Conservation (phyloP, 2,888 invertebrate species). For the Rugalucina vietnamica region DNA sequence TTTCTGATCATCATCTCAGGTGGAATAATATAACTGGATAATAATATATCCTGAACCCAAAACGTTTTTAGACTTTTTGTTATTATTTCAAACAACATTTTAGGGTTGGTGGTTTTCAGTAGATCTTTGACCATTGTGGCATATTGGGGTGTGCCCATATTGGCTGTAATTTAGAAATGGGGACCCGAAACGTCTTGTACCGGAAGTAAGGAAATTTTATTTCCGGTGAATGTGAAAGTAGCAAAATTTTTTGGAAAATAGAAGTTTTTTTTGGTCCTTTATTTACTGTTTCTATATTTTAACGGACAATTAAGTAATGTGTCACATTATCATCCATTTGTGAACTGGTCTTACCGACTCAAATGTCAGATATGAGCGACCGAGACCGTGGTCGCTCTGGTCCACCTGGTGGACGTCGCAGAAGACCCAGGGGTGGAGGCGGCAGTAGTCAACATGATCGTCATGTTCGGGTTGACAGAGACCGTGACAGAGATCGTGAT, state of each 20-base stretch:
- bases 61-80: no score
- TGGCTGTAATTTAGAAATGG: no score
- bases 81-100: no score
- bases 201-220: background rate
- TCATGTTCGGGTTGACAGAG: slow-evolving; percentile 24
- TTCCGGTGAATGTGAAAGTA: slow-evolving; percentile 12
- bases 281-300: background rate
- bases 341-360: background rate
- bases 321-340: background rate
- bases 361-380: slow-evolving; percentile 51
- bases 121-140: no score
- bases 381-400: slow-evolving; percentile 39
- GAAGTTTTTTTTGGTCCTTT: background rate
- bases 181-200: no score
- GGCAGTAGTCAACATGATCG: background rate
- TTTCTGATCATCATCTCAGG: no score
- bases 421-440: slow-evolving; percentile 43
- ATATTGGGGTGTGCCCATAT: no score
- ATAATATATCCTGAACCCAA: no score
- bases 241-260: background rate
- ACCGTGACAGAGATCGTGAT: background rate
- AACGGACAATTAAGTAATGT: background rate
- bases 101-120: no score
- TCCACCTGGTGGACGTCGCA: slow-evolving; percentile 27
- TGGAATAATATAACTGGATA: no score